phyloP scores from a whole-genome alignment of 1,140 invertebrate species.

The Drosophila tsacasi region DNA sequence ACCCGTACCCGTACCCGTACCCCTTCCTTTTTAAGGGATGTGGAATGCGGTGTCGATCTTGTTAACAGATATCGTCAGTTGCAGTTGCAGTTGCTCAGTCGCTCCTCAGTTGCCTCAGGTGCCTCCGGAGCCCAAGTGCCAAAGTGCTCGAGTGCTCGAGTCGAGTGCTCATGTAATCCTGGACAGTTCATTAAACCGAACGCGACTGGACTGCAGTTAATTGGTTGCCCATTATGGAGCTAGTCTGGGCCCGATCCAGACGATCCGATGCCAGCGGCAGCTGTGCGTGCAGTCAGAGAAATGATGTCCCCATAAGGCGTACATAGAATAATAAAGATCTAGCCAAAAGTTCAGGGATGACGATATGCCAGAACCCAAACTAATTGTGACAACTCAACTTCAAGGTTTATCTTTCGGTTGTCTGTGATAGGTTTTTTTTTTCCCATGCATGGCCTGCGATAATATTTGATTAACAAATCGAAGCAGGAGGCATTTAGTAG shows the following conservation, averaged over 20 bases:
- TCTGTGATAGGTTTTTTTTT: not conserved
- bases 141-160: slow-evolving; percentile 2
- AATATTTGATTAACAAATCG: slow-evolving; percentile 73
- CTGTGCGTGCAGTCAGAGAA: slow-evolving; percentile 19
- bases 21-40: slow-evolving; percentile 5
- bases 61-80: slow-evolving; percentile 42
- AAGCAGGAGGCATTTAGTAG: not conserved
- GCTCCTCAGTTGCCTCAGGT: not conserved
- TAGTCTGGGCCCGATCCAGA: slow-evolving; percentile 26
- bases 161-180: slow-evolving; percentile 42
- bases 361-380: not conserved
- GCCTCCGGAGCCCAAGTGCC: slow-evolving; percentile 5
- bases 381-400: not conserved
- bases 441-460: slow-evolving; percentile 6
- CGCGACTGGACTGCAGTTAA: slow-evolving; percentile 48
- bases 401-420: not conserved
- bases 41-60: slow-evolving; percentile 51
- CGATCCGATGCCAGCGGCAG: slow-evolving; percentile 9
- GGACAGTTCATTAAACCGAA: slow-evolving; percentile 55
- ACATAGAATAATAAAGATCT: not conserved
- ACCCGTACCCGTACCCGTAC: no score
- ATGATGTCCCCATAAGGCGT: not conserved
- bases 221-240: slow-evolving; percentile 54
- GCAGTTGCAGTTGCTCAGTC: not conserved
- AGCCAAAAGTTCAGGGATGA: not conserved